Conservation (phyloP, 2,888 invertebrate species). For the Pterobdella sp. region DNA sequence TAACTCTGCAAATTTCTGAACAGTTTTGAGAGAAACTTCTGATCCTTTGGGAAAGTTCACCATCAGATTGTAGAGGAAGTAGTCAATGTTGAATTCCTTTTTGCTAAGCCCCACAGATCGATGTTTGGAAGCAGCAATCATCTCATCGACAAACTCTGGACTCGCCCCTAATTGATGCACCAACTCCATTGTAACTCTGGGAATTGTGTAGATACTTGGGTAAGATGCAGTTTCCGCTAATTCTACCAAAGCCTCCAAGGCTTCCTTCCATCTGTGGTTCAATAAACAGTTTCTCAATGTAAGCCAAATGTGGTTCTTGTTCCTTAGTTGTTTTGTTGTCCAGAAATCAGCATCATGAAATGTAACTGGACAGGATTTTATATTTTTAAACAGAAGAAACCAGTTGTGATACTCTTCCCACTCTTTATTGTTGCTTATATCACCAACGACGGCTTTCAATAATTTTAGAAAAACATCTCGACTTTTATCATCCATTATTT, state of each 20-base stretch:
- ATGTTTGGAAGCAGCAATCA: neutral
- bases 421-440: too few relatives aligned
- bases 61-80: conserved; percentile 10
- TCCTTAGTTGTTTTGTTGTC: neutral
- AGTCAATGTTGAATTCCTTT: conserved; percentile 7
- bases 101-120: neutral
- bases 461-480: too few relatives aligned
- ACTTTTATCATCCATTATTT: too few relatives aligned
- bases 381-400: too few relatives aligned
- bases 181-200: conserved; percentile 20
- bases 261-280: conserved; percentile 21
- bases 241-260: neutral
- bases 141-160: conserved; percentile 1
- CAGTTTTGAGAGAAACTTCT: neutral
- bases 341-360: neutral
- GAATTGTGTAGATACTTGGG: neutral
- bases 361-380: neutral
- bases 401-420: too few relatives aligned
- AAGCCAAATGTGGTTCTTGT: neutral
- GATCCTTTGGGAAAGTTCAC: conserved; percentile 7
- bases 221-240: conserved; percentile 5
- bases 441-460: too few relatives aligned
- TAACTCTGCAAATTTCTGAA: neutral
- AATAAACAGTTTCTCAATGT: conserved; percentile 24
- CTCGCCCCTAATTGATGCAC: neutral